phyloP scores from a whole-genome alignment of 1,140 invertebrate genomes.

The Choristoneura fumiferana region DNA sequence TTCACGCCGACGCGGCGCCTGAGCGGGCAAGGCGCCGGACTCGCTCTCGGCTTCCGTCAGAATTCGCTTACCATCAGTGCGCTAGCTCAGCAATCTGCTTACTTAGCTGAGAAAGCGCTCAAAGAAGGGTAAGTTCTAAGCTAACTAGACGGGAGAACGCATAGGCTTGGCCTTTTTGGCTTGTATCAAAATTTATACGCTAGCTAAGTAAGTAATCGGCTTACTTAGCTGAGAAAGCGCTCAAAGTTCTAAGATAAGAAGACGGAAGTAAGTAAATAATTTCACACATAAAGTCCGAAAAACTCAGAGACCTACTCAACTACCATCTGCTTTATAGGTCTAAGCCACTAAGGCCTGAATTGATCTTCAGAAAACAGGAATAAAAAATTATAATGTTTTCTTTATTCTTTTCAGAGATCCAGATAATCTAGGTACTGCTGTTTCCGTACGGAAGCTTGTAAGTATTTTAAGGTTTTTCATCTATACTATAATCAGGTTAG shows the following conservation, averaged over 20 bases:
- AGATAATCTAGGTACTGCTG: slow-evolving; percentile 22
- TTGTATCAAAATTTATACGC: too few relatives aligned
- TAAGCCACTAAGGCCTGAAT: too few relatives aligned
- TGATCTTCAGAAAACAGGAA: too few relatives aligned
- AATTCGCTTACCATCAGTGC: slow-evolving; percentile 67
- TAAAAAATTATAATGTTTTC: slow-evolving; percentile 3
- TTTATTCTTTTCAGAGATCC: slow-evolving; percentile 46
- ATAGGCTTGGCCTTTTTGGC: too few relatives aligned
- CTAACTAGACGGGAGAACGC: too few relatives aligned
- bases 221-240: too few relatives aligned
- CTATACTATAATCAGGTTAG: slow-evolving; percentile 1
- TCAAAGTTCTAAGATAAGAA: too few relatives aligned
- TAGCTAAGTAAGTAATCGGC: too few relatives aligned
- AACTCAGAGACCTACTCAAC: too few relatives aligned
- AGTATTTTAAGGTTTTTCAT: slow-evolving; percentile 32
- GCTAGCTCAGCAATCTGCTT: slow-evolving; percentile 63
- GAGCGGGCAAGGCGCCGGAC: slow-evolving; percentile 47
- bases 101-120: slow-evolving; percentile 53
- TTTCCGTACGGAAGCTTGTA: slow-evolving; percentile 50
- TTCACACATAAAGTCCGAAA: too few relatives aligned
- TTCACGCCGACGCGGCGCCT: slow-evolving; percentile 35
- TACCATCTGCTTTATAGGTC: too few relatives aligned
- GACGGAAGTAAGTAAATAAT: too few relatives aligned
- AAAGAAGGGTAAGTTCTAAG: slow-evolving; percentile 44
- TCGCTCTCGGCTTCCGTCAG: slow-evolving; percentile 52